Base-by-base conservation (phyloP, 2,797 vertebrate species). In the Discoglossus pictus region DNA sequence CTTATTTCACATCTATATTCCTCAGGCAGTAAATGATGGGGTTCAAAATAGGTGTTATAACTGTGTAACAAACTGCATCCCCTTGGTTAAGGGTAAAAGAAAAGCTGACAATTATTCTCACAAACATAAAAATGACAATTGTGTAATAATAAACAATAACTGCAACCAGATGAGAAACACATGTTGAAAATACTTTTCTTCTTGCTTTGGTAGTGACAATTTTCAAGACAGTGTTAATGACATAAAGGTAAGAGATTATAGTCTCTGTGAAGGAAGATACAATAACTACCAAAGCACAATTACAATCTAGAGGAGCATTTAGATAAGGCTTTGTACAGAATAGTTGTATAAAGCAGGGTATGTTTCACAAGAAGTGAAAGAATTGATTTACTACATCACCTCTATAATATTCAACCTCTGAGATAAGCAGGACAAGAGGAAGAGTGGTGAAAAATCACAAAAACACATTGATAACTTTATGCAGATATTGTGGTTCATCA, bases 331-430 rank as follows among this genome's bases (percentile, higher is more conserved):
- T 21, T 10, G 76, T 71, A 61, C 84, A 86, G 0, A 79, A 23
- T 0, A 76, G 78, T 13, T 72, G 66, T 56, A 87, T 21, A 31
- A 88, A 72, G n/a, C n/a, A 0, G 82, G 81, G 0, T 80, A 82
- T 0, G 74, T 66, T 0, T 84, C 83, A 0, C 86, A 86, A n/a
- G n/a, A n/a, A n/a, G n/a, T n/a, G n/a, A 77, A 83, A 86, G 36
- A 85, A 75, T 54, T 83, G 87, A 55, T 71, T 53, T 2, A 88
- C 76, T 31, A 0, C 24, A 6, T 39, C 48, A 6, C 10, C 13
- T 1, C 80, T 47, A 0, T 79, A 84, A 39, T 84, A 86, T 1
- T 71, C 63, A 6, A 81, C 68, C 0, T 68, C 61, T 52, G 79
- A 83, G 24, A 67, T 35, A 6, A 23, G 42, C 18, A 67, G 1